These are phyloP conservation scores for Stegostoma tigrinum DNA, from an alignment of 2,113 vertebrate species.

Conservation along the genomic window DNA sequence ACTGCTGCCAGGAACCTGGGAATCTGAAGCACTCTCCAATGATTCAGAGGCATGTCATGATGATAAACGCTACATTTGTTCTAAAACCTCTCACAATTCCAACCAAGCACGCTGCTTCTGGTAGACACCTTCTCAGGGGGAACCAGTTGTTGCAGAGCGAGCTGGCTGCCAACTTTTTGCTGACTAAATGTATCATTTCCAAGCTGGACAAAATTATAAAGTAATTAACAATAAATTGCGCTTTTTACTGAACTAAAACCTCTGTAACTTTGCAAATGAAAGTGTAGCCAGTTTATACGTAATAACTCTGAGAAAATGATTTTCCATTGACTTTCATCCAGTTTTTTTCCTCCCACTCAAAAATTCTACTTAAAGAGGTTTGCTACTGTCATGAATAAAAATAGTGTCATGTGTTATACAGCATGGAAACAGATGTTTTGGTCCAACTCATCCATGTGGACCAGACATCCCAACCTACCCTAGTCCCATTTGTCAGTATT, in stretches of 20 bases:
- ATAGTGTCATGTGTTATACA: background rate
- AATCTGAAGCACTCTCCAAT: background rate
- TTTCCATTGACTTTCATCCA: background rate
- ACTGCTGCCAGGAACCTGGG: background rate
- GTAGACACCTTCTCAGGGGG: background rate
- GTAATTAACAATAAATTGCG: background rate
- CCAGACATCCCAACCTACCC: no score
- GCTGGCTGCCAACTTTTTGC: background rate
- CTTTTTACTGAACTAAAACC: background rate
- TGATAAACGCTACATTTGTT: background rate
- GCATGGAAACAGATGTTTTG: no score
- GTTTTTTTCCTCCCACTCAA: background rate
- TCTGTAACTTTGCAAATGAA: background rate
- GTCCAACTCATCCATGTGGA: no score
- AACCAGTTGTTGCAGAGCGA: background rate
- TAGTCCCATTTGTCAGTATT: no score
- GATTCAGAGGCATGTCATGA: background rate
- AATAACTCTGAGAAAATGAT: background rate
- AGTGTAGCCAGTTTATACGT: background rate
- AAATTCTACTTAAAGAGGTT: background rate
- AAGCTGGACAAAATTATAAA: background rate
- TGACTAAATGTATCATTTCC: background rate
- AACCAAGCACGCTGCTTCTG: background rate
- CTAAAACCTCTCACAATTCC: background rate
- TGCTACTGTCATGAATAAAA: background rate